These are phyloP conservation scores for Camelus bactrianus DNA, from an alignment of 2,113 vertebrate species.

Conservation along the genomic window DNA sequence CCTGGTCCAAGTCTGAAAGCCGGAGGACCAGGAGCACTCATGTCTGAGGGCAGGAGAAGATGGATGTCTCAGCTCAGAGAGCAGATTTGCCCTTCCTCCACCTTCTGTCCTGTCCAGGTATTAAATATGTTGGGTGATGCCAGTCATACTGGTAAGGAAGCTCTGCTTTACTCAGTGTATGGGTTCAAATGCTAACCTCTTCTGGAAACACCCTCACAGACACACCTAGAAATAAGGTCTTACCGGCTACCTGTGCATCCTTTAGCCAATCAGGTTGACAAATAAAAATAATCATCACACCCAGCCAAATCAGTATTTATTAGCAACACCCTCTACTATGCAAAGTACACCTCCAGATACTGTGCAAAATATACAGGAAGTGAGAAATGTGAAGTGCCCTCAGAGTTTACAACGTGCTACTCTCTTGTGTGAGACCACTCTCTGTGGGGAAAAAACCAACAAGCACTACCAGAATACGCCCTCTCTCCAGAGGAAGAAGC, in stretches of 20 bases:
- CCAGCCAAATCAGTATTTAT: neutral
- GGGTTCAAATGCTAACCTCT: neutral
- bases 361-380: neutral
- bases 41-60: neutral
- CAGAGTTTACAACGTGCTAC: neutral
- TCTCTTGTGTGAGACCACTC: neutral
- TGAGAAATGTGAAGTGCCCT: neutral
- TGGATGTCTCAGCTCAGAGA: neutral
- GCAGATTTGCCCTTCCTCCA: neutral
- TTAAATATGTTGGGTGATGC: neutral
- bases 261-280: neutral
- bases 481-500: neutral
- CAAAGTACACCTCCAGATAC: neutral
- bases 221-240: neutral
- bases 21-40: no score
- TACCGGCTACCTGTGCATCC: neutral
- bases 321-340: neutral
- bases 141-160: neutral
- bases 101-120: neutral
- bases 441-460: neutral
- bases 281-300: neutral
- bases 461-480: neutral
- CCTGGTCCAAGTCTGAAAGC: neutral
- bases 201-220: neutral
- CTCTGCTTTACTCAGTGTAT: neutral